Conservation (phyloP, 2,888 invertebrate species). For the Tipula unca region DNA sequence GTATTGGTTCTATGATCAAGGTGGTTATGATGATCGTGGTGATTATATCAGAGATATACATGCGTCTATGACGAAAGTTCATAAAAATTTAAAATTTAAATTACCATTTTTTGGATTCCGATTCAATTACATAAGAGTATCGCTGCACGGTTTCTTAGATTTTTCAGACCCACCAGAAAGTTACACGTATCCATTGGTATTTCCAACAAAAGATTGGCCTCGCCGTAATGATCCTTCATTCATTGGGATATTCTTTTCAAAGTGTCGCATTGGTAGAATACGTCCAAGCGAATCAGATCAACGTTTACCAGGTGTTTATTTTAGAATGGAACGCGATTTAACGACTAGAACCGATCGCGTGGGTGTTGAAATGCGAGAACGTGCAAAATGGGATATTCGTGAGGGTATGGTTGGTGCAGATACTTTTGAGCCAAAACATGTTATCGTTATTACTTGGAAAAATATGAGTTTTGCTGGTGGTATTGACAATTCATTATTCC, state of each 20-base stretch:
- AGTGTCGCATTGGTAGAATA: conserved; percentile 69
- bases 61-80: conserved; percentile 72
- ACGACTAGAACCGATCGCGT: conserved; percentile 67
- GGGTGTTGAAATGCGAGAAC: conserved; percentile 77
- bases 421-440: conserved; percentile 85
- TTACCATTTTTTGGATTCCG: conserved; percentile 88
- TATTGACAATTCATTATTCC: conserved; percentile 65
- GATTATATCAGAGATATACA: conserved; percentile 80
- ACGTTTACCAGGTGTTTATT: conserved; percentile 74
- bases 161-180: conserved; percentile 86
- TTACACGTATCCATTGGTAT: conserved; percentile 75
- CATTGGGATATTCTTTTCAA: conserved; percentile 89
- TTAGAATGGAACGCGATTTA: conserved; percentile 62
- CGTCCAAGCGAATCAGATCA: conserved; percentile 66
- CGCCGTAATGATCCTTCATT: conserved; percentile 80
- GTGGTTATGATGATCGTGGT: conserved; percentile 62
- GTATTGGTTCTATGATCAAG: conserved; percentile 82
- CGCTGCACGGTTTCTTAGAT: conserved; percentile 74
- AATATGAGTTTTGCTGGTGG: conserved; percentile 91
- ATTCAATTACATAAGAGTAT: conserved; percentile 86
- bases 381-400: conserved; percentile 80
- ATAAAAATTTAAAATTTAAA: conserved; percentile 88
- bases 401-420: conserved; percentile 87
- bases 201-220: conserved; percentile 83
- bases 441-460: conserved; percentile 88